Evolutionary conservation across 2,888 invertebrate genomes (phyloP).

Genomic region (Nomada fucata): DNA sequence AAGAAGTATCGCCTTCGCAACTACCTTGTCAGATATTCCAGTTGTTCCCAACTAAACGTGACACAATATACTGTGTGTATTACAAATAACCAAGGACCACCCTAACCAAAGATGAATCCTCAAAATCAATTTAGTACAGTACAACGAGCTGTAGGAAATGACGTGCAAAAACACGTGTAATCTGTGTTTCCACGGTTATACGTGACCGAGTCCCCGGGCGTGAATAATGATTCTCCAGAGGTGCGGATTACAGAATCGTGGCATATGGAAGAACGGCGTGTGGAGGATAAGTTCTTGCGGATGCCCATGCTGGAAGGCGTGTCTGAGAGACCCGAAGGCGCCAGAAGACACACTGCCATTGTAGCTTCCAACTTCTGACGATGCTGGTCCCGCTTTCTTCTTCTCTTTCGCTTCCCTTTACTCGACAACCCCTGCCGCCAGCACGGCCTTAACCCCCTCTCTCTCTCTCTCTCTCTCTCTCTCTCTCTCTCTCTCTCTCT

Average conservation of each 20-base stretch:
- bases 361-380: conserved; percentile 72
- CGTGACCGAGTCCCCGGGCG: conserved; percentile 41
- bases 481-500: conserved; percentile 18
- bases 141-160: conserved; percentile 11
- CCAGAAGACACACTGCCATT: conserved; percentile 80
- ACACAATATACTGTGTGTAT: too few species aligned
- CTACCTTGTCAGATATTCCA: too few species aligned
- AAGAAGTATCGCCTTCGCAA: too few species aligned
- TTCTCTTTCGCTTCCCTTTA: conserved; percentile 40
- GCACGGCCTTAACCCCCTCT: conserved; percentile 8
- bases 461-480: conserved; percentile 21
- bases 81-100: too few species aligned
- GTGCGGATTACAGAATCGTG: conserved; percentile 81
- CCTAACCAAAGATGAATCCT: too few species aligned
- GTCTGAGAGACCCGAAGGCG: conserved; percentile 80
- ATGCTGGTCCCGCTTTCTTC: conserved; percentile 47
- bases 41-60: too few species aligned
- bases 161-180: conserved; percentile 51
- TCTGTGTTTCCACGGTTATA: conserved; percentile 47
- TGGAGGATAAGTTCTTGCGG: conserved; percentile 69
- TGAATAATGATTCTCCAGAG: conserved; percentile 72
- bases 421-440: conserved; percentile 50
- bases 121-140: neutral
- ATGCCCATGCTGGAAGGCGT: conserved; percentile 69
- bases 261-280: conserved; percentile 73